phyloP scores from a whole-genome alignment of 2,888 invertebrate genomes.

The Dryococelus australis region DNA sequence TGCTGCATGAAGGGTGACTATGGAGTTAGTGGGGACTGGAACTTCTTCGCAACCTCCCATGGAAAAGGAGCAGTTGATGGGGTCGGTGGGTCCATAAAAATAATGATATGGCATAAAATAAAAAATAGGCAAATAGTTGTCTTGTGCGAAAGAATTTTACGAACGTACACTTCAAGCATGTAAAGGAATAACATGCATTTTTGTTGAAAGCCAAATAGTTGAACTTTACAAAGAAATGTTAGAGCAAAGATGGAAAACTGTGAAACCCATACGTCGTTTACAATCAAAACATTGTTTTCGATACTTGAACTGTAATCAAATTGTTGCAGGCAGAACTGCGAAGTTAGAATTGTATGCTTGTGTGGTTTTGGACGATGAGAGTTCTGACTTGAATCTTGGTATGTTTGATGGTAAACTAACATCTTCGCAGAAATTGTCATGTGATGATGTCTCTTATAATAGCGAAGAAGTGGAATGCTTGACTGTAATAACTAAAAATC shows the following conservation, averaged over 20 bases:
- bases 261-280: not conserved
- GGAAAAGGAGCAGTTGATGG: slow-evolving; percentile 26
- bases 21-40: not conserved
- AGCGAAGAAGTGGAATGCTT: not conserved
- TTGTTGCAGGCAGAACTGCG: not conserved
- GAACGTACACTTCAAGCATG: not conserved
- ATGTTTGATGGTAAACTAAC: not conserved
- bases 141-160: not conserved
- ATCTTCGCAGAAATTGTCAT: not conserved
- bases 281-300: not conserved
- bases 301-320: not conserved
- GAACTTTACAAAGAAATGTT: not conserved
- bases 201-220: not conserved
- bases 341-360: not conserved
- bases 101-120: not conserved
- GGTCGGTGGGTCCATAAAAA: not conserved
- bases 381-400: not conserved
- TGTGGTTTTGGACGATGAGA: not conserved
- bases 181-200: not conserved
- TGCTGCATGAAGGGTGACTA: slow-evolving; percentile 11
- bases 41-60: slow-evolving; percentile 23
- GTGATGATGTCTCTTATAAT: not conserved
- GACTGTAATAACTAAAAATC: not conserved
- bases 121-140: not conserved
- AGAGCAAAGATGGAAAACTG: not conserved